Conservation (phyloP, 1,140 invertebrate species). For the Heliconius nattereri region DNA sequence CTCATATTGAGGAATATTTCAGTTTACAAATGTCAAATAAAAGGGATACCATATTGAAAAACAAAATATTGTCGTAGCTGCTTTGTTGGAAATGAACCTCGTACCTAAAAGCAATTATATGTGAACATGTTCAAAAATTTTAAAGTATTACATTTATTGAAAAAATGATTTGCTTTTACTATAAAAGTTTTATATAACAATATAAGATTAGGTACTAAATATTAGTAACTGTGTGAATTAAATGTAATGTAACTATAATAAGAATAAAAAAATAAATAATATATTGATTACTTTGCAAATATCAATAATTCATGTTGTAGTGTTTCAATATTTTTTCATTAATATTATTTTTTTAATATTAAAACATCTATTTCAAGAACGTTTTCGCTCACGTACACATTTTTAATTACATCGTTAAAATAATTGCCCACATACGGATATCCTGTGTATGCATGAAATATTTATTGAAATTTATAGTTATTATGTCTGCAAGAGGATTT, state of each 20-base stretch:
- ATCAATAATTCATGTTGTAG: not conserved
- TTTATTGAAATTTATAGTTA: not conserved
- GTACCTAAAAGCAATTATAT: slow-evolving; percentile 11
- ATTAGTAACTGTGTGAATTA: slow-evolving; percentile 12
- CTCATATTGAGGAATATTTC: slow-evolving; percentile 26
- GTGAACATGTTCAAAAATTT: not conserved
- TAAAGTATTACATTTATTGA: not conserved
- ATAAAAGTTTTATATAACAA: not conserved
- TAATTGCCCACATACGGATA: not conserved
- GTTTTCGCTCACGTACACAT: not conserved
- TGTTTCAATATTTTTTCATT: not conserved
- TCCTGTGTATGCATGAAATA: not conserved
- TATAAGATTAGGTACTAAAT: slow-evolving; percentile 18
- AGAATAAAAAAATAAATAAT: not conserved
- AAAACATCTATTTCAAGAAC: not conserved
- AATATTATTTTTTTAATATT: not conserved
- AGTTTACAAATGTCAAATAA: slow-evolving; percentile 20
- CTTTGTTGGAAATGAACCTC: not conserved
- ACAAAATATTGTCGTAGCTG: not conserved
- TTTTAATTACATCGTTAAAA: not conserved
- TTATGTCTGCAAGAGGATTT: not conserved
- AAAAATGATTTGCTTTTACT: not conserved
- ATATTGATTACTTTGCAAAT: not conserved
- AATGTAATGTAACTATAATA: slow-evolving; percentile 6
- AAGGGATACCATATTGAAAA: not conserved